Evolutionary conservation across 2,888 invertebrate species (phyloP).

Genomic region (Psylliodes chrysocephalus): DNA sequence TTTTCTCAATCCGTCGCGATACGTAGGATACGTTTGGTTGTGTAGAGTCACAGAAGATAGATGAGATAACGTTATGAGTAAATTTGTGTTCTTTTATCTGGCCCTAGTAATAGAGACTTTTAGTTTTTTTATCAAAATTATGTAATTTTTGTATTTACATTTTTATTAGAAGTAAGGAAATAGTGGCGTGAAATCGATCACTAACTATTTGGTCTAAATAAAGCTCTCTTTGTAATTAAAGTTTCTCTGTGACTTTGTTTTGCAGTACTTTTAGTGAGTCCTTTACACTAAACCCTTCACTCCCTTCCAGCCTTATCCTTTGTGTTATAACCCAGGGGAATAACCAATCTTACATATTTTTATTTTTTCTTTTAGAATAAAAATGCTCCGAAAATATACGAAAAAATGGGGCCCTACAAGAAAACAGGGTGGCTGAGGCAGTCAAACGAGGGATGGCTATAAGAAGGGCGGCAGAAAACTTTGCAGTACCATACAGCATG

Average conservation of each 20-base stretch:
- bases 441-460: no score
- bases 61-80: slow-evolving; percentile 30
- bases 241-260: slow-evolving; percentile 14
- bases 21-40: slow-evolving; percentile 31
- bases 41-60: slow-evolving; percentile 26
- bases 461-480: slow-evolving; percentile 24
- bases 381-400: slow-evolving; percentile 7
- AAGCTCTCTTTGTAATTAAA: slow-evolving; percentile 14
- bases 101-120: slow-evolving; percentile 17
- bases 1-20: slow-evolving; percentile 30
- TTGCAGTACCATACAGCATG: slow-evolving; percentile 18
- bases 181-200: slow-evolving; percentile 9
- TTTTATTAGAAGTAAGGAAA: slow-evolving; percentile 15
- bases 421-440: slow-evolving; percentile 24
- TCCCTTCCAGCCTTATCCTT: slow-evolving; percentile 14
- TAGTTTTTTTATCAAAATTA: slow-evolving; percentile 18
- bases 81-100: slow-evolving; percentile 26
- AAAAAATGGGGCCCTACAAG: slow-evolving; percentile 29
- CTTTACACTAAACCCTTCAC: slow-evolving; percentile 8
- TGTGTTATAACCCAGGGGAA: slow-evolving; percentile 13
- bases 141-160: slow-evolving; percentile 14
- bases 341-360: background rate
- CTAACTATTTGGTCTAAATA: slow-evolving; percentile 20
- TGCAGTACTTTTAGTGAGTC: slow-evolving; percentile 3
- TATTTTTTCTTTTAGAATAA: slow-evolving; percentile 13